Evolutionary conservation across 2,888 invertebrate genomes (phyloP).

Genomic region (Lasiommata megera): DNA sequence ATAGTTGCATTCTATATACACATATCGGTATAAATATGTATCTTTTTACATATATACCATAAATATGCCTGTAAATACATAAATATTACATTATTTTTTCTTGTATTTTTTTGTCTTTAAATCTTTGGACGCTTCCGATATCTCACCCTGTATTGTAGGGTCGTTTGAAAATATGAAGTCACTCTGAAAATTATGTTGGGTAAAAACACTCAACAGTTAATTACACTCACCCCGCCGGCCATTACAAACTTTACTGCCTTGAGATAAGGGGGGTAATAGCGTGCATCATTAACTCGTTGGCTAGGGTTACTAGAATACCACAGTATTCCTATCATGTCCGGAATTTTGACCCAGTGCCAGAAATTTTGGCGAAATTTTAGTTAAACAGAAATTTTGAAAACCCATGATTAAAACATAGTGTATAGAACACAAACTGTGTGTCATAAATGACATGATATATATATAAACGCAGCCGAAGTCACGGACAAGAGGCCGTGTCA

Average conservation of each 20-base stretch:
- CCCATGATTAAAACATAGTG: too few relatives aligned
- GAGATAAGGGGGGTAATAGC: slow-evolving; percentile 22
- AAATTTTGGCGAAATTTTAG: background rate
- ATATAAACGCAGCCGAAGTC: too few relatives aligned
- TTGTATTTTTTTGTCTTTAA: too few relatives aligned
- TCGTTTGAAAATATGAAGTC: slow-evolving; percentile 48
- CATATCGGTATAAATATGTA: too few relatives aligned
- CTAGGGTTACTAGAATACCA: background rate
- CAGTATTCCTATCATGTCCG: background rate
- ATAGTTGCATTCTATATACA: too few relatives aligned
- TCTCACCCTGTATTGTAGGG: slow-evolving; percentile 19
- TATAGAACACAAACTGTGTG: too few relatives aligned
- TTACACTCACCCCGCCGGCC: slow-evolving; percentile 23
- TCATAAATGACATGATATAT: too few relatives aligned
- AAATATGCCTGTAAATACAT: too few relatives aligned
- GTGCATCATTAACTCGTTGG: slow-evolving; percentile 12
- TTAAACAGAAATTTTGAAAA: background rate
- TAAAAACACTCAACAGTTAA: slow-evolving; percentile 36
- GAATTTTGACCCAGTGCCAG: background rate
- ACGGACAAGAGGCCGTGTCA: too few relatives aligned
- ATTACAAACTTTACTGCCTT: slow-evolving; percentile 19
- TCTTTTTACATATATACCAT: too few relatives aligned
- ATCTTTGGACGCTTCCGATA: background rate
- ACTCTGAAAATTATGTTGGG: slow-evolving; percentile 46
- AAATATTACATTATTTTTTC: too few relatives aligned